Conservation (phyloP, 2,113 vertebrate species). For the Cathartes aura region DNA sequence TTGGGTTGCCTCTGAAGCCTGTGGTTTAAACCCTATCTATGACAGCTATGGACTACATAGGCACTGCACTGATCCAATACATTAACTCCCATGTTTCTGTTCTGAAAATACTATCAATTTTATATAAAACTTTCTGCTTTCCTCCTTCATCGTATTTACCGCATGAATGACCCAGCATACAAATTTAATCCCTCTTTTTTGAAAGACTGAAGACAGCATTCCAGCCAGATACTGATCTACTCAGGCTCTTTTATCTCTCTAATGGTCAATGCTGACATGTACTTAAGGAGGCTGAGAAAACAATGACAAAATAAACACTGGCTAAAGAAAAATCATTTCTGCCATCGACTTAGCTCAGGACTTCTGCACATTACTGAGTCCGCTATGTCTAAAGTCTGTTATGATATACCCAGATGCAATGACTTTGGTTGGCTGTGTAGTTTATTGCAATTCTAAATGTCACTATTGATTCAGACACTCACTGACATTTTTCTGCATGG, state of each 20-base stretch:
- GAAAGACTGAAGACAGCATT: background rate
- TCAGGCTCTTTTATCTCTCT: conserved; percentile 41
- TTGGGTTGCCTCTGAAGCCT: background rate
- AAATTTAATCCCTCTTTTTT: conserved; percentile 21
- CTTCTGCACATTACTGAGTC: background rate
- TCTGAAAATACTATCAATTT: conserved; percentile 27
- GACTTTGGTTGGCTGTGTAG: background rate
- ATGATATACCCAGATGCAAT: background rate
- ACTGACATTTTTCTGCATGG: background rate
- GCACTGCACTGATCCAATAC: background rate
- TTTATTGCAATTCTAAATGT: background rate
- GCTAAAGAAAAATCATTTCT: conserved; percentile 48
- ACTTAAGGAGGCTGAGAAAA: conserved; percentile 48
- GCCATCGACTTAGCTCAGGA: background rate
- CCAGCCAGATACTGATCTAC: background rate
- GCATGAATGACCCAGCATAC: background rate
- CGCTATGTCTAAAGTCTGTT: background rate
- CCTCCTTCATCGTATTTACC: background rate
- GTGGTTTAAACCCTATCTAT: background rate
- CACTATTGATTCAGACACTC: background rate
- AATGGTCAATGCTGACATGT: conserved; percentile 37
- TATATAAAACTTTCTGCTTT: conserved; percentile 24
- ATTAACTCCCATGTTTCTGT: background rate
- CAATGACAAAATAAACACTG: conserved; percentile 54
- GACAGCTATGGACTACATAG: background rate